Evolutionary conservation across 2,888 invertebrate genomes (phyloP), one percentile per base, ranked within the genome.

Genomic region (Sturmia bella): DNA sequence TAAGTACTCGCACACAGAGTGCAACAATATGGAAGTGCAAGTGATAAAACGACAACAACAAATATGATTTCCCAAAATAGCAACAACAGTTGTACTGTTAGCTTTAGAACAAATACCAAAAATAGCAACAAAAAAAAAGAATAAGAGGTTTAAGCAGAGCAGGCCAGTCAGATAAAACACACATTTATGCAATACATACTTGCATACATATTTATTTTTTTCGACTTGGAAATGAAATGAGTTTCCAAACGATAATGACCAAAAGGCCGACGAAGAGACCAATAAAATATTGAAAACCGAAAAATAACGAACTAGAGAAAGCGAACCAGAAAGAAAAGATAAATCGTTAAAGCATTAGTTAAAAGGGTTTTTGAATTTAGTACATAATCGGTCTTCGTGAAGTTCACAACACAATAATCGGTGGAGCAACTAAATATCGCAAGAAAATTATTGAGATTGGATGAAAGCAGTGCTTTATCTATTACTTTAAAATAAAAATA

Each of bases 321-420:
- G 27, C 7, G 12, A 45, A 17, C 45, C 15, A 48, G 19, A 48
- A 48, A 61, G 39, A 52, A 63, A 64, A 77, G 68, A 77, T 68
- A 70, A 77, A 72, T 74, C 63, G 75, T 80, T 78, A 63, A 80
- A 72, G 63, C 75, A 64, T 79, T 73, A 72, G 72, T 68, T 50
- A 63, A 32, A 84, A 64, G 66, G 79, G 80, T 80, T 75, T 64
- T 63, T 41, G 57, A 83, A 80, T 73, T 82, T 80, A 75, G 81
- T 83, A 73, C 70, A 77, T 80, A 68, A 54, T 59, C 59, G 70
- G 77, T 73, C 41, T 76, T 66, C 48, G 50, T 21, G 24, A 48
- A 74, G 82, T 82, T 66, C 75, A 74, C 76, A 80, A 57, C 63
- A 56, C 54, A 37, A 0, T 39, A n/a, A 21, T 19, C 3, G 37